A percentile compares a stretch with the other conserved stretches of the same genome.
Evolutionary conservation across 2,888 invertebrate species (phyloP).

Genomic region (Branchinecta sandiegonensis): DNA sequence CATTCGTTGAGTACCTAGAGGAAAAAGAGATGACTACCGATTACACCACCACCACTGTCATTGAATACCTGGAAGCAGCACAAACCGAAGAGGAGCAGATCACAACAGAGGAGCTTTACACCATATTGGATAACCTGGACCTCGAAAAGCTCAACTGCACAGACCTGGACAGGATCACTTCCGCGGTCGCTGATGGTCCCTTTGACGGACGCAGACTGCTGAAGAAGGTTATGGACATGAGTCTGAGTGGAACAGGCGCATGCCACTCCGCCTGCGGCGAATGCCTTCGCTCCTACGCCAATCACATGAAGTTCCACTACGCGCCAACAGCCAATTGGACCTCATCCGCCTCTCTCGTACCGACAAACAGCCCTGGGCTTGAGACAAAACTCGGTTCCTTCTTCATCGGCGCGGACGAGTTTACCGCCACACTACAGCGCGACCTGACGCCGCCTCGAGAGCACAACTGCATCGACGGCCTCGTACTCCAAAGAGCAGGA

Average conservation of each 20-base stretch:
- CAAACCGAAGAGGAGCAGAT: neutral
- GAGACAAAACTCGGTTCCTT: slow-evolving; percentile 6
- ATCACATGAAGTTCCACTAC: neutral
- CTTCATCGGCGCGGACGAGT: neutral
- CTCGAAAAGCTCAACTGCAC: neutral
- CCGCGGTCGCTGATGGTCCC: neutral
- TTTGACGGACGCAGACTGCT: neutral
- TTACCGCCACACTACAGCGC: neutral
- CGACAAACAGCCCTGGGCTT: neutral
- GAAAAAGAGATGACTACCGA: slow-evolving; percentile 5
- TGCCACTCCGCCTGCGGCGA: slow-evolving; percentile 3
- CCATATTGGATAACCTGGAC: neutral
- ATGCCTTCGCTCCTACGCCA: neutral
- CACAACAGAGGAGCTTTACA: neutral
- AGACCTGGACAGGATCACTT: slow-evolving; percentile 12
- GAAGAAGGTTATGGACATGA: slow-evolving; percentile 11
- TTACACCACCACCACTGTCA: neutral
- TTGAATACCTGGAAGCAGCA: neutral
- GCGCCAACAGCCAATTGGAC: neutral
- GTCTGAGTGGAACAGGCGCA: neutral
- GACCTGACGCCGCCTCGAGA: neutral
- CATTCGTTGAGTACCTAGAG: neutral
- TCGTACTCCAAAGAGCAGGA: neutral
- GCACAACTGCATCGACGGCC: neutral
- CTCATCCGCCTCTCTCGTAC: neutral